phyloP scores from a whole-genome alignment of 2,113 vertebrate species.

The Coryphaenoides rupestris region DNA sequence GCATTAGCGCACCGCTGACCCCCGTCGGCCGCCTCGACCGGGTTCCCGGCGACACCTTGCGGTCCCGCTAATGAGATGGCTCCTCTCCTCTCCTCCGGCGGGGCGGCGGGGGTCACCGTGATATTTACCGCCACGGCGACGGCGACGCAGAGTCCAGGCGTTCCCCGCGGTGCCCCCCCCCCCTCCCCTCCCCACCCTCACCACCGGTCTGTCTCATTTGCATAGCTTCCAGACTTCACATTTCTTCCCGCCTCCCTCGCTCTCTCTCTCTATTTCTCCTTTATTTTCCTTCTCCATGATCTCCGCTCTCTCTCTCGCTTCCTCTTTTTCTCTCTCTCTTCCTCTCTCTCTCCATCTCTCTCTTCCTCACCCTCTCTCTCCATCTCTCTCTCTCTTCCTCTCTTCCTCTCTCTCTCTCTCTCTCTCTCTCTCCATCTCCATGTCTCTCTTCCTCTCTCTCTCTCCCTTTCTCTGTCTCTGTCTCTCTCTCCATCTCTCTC shows the following conservation, averaged over 20 bases:
- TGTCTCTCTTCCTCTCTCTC: not conserved
- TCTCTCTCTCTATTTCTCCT: slow-evolving; percentile 1
- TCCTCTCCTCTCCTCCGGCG: slow-evolving; percentile 49
- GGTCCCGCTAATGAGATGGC: slow-evolving; percentile 68
- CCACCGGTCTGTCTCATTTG: slow-evolving; percentile 55
- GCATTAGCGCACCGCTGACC: slow-evolving; percentile 33
- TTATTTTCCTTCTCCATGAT: slow-evolving; percentile 61
- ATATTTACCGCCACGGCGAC: slow-evolving; percentile 65
- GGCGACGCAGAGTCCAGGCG: slow-evolving; percentile 47
- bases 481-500: not conserved
- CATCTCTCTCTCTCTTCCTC: slow-evolving; percentile 6
- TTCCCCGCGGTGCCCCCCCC: slow-evolving; percentile 42
- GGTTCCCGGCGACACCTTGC: slow-evolving; percentile 50
- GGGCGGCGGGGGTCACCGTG: slow-evolving; percentile 56
- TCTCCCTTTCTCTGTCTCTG: not conserved
- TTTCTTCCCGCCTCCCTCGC: slow-evolving; percentile 2
- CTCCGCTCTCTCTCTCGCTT: slow-evolving; percentile 5
- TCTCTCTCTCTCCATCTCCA: not conserved
- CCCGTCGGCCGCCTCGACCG: slow-evolving; percentile 41
- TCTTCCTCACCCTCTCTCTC: slow-evolving; percentile 2
- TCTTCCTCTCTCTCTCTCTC: slow-evolving; percentile 7
- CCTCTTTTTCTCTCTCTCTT: slow-evolving; percentile 4
- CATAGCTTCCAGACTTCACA: slow-evolving; percentile 69
- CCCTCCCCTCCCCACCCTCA: no score
- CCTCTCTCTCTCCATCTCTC: slow-evolving; percentile 6